Base-by-base conservation (phyloP, 1,140 invertebrate species). In the Pseudomyrmex sp. region DNA sequence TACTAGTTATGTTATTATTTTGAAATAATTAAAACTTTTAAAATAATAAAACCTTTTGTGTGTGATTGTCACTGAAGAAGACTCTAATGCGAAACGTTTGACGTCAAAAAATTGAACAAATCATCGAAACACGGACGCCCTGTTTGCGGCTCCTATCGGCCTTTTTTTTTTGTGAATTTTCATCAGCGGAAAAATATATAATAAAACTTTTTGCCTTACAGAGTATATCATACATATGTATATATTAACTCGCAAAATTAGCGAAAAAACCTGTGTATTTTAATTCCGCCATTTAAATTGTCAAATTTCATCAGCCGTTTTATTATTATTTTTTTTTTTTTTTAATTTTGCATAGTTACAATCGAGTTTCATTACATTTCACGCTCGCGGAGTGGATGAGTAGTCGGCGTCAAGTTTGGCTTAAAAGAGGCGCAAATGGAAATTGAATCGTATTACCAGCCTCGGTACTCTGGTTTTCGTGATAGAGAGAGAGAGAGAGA, bases 391-490 rank as follows among this genome's bases (percentile, higher is more conserved):
- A 80, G 54, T 66, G 66, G 44, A 72, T 80, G 54, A 72, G 54
- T 54, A 72, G 54, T 54, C 52, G 54, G 18, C 75, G 18, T 18
- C 52, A 52, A 52, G 58, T 18, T 18, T 59, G 9, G 15, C 56
- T 70, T 59, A 70, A 56, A 23, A 72, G 72, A 26, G 15, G 54
- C 66, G 54, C 66, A 54, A 63, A 72, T 85, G 72, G 85, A 85
- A 87, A 89, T 89, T 87, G 74, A 85, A 89, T 89, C 80, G 84
- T 87, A 85, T 87, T 87, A 87, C 87, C 83, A 87, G 84, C 82
- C 75, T 69, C 65, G 23, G 76, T 84, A 88, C 88, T 77, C 73
- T n/a, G 74, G 46, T 59, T 69, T 83, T 59, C 23, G 5, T 35
- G 35, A 35, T 35, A 7, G 35, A 46, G 13, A 56, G 15, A 58